phyloP scores from a whole-genome alignment of 2,113 vertebrate genomes.

The Nesogale talazaci region DNA sequence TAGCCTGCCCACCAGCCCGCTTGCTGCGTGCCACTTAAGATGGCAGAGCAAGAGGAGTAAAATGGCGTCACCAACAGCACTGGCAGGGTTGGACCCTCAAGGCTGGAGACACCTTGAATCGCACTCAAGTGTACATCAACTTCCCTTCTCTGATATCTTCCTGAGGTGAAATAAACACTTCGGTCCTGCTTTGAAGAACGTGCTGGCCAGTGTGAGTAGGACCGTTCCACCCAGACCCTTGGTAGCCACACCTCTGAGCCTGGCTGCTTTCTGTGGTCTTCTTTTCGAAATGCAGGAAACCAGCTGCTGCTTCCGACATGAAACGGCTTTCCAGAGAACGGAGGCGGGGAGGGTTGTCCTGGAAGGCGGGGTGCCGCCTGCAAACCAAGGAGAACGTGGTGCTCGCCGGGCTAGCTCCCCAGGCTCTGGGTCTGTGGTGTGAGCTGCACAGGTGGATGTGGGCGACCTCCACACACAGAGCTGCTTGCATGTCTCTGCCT shows the following conservation, averaged over 20 bases:
- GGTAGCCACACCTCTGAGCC: background rate
- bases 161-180: slow-evolving; percentile 63
- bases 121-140: background rate
- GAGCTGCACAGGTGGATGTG: background rate
- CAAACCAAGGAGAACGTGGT: background rate
- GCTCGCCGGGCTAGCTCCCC: slow-evolving; percentile 17
- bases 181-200: slow-evolving; percentile 40
- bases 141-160: slow-evolving; percentile 33
- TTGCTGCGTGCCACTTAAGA: slow-evolving; percentile 80
- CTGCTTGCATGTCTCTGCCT: slow-evolving; percentile 23
- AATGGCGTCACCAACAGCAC: slow-evolving; percentile 84
- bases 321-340: slow-evolving; percentile 34
- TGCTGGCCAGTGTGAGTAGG: background rate
- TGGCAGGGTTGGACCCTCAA: background rate
- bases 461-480: background rate
- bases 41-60: slow-evolving; percentile 85
- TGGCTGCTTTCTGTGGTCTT: slow-evolving; percentile 48
- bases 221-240: background rate
- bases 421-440: background rate
- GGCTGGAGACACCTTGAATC: background rate
- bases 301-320: background rate
- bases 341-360: background rate
- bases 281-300: background rate
- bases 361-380: slow-evolving; percentile 35
- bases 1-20: background rate